Conservation (phyloP, 2,113 vertebrate species). For the Heterotis niloticus region DNA sequence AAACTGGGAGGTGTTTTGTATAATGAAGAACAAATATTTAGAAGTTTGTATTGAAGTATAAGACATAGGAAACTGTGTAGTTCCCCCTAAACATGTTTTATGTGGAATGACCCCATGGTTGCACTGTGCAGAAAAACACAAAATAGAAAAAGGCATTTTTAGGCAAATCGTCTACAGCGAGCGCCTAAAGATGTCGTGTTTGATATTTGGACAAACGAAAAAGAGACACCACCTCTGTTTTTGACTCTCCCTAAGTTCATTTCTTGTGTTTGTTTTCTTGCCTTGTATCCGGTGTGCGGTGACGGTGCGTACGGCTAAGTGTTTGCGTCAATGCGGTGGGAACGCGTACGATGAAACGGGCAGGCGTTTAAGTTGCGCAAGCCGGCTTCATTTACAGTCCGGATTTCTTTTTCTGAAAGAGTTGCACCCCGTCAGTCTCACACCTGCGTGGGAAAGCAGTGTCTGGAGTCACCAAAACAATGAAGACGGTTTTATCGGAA, state of each 20-base stretch:
- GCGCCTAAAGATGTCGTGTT: not conserved
- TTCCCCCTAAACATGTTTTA: no score
- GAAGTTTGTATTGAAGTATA: no score
- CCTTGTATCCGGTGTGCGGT: not conserved
- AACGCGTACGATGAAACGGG: conserved; percentile 3
- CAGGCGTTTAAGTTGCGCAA: no score
- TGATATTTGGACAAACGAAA: not conserved
- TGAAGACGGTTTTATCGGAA: conserved; percentile 19
- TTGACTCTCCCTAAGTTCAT: not conserved
- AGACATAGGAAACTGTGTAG: no score
- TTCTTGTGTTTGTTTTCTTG: not conserved
- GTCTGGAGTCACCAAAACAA: conserved; percentile 16
- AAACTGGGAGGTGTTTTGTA: no score
- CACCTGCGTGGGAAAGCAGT: conserved; percentile 23
- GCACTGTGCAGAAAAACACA: no score
- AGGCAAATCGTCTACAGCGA: not conserved
- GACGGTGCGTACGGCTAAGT: not conserved
- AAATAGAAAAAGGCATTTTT: not conserved
- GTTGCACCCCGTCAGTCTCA: not conserved
- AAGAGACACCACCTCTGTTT: not conserved
- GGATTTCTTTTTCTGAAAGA: not conserved
- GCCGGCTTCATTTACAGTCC: no score
- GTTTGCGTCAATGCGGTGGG: not conserved
- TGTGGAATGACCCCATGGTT: no score
- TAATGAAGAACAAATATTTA: no score